Percentiles rank a stretch among this genome's conserved stretches.
Evolutionary conservation across 2,797 vertebrate genomes (phyloP).

Genomic region (Acanthiza pusilla): DNA sequence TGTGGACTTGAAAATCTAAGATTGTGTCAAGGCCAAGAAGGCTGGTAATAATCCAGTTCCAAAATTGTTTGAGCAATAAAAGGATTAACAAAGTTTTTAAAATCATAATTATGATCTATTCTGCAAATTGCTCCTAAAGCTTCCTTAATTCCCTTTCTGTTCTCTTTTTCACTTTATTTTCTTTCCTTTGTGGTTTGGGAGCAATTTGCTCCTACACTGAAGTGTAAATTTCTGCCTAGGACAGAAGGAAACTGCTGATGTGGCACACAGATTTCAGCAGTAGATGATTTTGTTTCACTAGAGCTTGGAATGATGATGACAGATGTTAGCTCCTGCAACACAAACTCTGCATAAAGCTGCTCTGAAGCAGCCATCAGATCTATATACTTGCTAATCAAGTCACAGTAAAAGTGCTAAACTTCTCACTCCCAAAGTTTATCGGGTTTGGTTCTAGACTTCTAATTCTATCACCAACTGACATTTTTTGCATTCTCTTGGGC

Average conservation of each 20-base stretch:
- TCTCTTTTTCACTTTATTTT: not conserved
- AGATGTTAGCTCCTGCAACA: not conserved
- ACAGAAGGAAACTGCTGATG: slow-evolving; percentile 6
- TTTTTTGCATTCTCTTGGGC: slow-evolving; percentile 1
- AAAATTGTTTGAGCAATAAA: slow-evolving; percentile 27
- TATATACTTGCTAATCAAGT: slow-evolving; percentile 8
- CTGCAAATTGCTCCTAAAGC: not conserved
- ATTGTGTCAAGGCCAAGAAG: not conserved
- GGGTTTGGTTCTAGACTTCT: slow-evolving; percentile 43
- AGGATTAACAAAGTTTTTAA: not conserved
- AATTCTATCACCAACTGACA: not conserved
- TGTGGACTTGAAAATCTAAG: not conserved
- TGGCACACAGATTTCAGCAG: not conserved
- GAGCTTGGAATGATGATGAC: not conserved
- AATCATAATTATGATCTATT: not conserved
- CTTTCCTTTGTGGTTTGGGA: not conserved
- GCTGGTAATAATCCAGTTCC: not conserved
- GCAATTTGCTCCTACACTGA: not conserved
- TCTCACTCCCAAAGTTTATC: not conserved
- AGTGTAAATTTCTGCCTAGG: not conserved
- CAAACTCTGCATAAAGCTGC: not conserved
- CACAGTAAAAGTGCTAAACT: not conserved
- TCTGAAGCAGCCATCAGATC: not conserved
- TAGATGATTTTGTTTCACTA: not conserved
- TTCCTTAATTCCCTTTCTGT: not conserved